A percentile compares a stretch with the other conserved stretches of the same genome.
Conservation (phyloP, 2,888 invertebrate species). For the Dimorphilus gyrociliatus region DNA sequence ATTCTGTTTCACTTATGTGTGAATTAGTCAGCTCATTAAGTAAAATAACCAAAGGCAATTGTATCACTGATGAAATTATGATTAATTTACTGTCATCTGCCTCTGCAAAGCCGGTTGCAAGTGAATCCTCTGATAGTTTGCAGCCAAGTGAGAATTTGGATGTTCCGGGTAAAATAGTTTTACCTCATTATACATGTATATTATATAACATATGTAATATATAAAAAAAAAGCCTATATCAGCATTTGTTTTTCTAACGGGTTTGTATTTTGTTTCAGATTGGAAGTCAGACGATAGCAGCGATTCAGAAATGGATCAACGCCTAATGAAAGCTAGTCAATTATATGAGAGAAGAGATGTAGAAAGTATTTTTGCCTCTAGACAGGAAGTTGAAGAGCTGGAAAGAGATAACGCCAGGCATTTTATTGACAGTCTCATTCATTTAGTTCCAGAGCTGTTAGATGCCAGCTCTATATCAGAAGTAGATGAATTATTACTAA, state of each 20-base stretch:
- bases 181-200: too few species aligned
- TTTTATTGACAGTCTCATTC: constrained; percentile 6
- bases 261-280: too few species aligned
- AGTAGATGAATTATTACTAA: constrained; percentile 75
- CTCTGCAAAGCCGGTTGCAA: too few species aligned
- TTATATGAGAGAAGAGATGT: background rate
- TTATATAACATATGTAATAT: too few species aligned
- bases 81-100: constrained; percentile 4
- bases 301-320: background rate
- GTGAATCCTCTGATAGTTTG: too few species aligned
- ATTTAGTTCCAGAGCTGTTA: constrained; percentile 56
- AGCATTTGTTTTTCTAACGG: too few species aligned
- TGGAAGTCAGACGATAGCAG: too few species aligned
- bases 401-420: constrained; percentile 8
- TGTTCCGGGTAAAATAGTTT: too few species aligned
- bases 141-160: too few species aligned
- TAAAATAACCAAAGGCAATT: constrained; percentile 57
- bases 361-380: background rate
- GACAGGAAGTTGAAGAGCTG: constrained; percentile 2
- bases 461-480: constrained; percentile 63
- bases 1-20: constrained; percentile 31
- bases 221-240: too few species aligned
- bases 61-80: constrained; percentile 36
- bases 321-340: background rate
- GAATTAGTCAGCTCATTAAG: constrained; percentile 66